phyloP scores from a whole-genome alignment of 2,797 vertebrate species.

The Hypotaenidia philippensis region DNA sequence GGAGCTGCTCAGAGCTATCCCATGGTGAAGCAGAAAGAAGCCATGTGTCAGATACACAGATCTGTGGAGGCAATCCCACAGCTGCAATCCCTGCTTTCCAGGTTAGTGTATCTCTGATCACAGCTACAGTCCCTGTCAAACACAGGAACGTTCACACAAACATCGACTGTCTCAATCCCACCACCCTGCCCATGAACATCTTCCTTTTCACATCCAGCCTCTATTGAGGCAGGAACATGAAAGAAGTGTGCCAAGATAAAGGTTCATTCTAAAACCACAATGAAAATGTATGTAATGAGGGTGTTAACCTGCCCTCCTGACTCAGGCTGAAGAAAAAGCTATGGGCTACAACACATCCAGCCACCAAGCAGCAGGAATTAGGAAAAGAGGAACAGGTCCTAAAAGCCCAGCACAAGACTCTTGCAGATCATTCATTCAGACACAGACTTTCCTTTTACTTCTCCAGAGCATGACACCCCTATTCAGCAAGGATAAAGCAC shows the following conservation, averaged over 20 bases:
- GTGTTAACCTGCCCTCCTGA: not conserved
- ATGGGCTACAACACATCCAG: not conserved
- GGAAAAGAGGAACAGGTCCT: not conserved
- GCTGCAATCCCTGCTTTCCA: not conserved
- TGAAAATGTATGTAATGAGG: accelerated
- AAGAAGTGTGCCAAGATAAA: not conserved
- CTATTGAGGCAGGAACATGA: not conserved
- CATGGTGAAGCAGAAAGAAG: not conserved
- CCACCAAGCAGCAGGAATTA: not conserved
- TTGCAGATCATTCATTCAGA: not conserved
- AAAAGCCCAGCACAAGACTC: not conserved
- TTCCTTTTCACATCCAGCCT: not conserved
- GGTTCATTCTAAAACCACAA: not conserved
- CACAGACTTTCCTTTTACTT: not conserved
- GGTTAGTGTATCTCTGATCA: not conserved
- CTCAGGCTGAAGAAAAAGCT: not conserved
- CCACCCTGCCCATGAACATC: not conserved
- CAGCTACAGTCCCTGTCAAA: not conserved
- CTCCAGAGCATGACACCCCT: not conserved
- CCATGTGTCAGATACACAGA: accelerated
- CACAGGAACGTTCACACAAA: not conserved
- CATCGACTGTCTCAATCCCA: not conserved
- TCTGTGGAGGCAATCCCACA: not conserved
- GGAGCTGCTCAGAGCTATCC: not conserved
- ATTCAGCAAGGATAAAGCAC: not conserved